Evolutionary conservation across 1,140 invertebrate species (phyloP).

Genomic region (Hermatobates lingyangjiaoensis): DNA sequence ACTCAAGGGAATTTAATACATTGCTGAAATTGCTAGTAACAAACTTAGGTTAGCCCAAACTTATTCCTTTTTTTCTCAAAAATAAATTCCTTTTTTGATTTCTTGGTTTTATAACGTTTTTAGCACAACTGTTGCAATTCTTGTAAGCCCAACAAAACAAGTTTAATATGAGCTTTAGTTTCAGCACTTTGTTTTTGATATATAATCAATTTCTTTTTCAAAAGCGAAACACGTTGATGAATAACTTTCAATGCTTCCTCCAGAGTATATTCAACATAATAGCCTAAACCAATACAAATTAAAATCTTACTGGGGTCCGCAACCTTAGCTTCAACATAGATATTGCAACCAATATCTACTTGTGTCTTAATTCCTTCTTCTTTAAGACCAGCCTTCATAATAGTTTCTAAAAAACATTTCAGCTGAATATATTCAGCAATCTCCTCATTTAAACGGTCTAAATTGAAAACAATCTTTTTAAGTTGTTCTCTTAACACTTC

Average conservation of each 20-base stretch:
- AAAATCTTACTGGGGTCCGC: conserved; percentile 43
- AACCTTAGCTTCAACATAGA: conserved; percentile 50
- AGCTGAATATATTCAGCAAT: conserved; percentile 54
- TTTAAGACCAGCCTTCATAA: conserved; percentile 29
- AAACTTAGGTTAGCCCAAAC: too few relatives aligned
- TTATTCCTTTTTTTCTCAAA: too few relatives aligned
- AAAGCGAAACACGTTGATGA: conserved; percentile 41
- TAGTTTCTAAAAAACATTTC: conserved; percentile 36
- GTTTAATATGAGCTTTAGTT: conserved; percentile 60
- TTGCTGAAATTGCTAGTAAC: too few relatives aligned
- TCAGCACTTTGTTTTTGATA: conserved; percentile 41
- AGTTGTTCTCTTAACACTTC: conserved; percentile 44
- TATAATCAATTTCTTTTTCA: conserved; percentile 38
- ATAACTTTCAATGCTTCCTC: conserved; percentile 50
- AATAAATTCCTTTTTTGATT: too few relatives aligned
- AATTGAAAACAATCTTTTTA: conserved; percentile 31
- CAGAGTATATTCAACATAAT: conserved; percentile 50
- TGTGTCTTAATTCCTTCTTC: conserved; percentile 50
- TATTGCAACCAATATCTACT: conserved; percentile 56
- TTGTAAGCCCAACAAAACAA: conserved; percentile 43
- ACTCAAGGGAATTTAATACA: too few relatives aligned
- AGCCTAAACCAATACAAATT: conserved; percentile 53
- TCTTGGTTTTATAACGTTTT: too few relatives aligned
- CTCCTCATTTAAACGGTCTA: conserved; percentile 42
- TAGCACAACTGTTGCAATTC: too few relatives aligned